Evolutionary conservation across 2,888 invertebrate species (phyloP).

Genomic region (Agrochola circellaris): DNA sequence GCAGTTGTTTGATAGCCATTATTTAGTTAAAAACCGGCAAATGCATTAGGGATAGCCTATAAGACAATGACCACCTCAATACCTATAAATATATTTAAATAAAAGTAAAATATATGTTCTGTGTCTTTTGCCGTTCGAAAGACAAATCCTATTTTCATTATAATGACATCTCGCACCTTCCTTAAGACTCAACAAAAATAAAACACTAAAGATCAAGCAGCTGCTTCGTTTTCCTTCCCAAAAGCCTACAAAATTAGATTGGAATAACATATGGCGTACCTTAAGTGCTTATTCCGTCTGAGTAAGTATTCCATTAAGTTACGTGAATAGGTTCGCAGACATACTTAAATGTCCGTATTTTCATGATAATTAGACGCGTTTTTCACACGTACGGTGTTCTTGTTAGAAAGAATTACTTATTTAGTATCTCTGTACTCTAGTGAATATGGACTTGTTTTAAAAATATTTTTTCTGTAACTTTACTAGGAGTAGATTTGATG

Average conservation of each 20-base stretch:
- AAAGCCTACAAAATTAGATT: conserved; percentile 24
- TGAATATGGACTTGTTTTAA: no score
- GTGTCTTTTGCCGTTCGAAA: background rate
- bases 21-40: no score
- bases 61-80: no score
- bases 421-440: no score
- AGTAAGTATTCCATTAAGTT: conserved; percentile 29
- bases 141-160: background rate
- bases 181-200: conserved; percentile 3
- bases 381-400: background rate
- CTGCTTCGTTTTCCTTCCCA: conserved; percentile 4
- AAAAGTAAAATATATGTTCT: no score
- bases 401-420: background rate
- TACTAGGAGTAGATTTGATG: no score
- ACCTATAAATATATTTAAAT: no score
- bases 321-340: conserved; percentile 4
- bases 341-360: conserved; percentile 13
- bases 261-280: conserved; percentile 21
- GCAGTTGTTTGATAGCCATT: background rate
- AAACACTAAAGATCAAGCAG: conserved; percentile 3
- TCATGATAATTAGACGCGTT: conserved; percentile 13
- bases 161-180: background rate
- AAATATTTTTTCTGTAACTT: no score
- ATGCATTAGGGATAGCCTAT: no score
- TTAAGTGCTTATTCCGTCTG: conserved; percentile 35